Evolutionary conservation across 2,888 invertebrate genomes (phyloP).

Genomic region (Caenorhabditis sp.): DNA sequence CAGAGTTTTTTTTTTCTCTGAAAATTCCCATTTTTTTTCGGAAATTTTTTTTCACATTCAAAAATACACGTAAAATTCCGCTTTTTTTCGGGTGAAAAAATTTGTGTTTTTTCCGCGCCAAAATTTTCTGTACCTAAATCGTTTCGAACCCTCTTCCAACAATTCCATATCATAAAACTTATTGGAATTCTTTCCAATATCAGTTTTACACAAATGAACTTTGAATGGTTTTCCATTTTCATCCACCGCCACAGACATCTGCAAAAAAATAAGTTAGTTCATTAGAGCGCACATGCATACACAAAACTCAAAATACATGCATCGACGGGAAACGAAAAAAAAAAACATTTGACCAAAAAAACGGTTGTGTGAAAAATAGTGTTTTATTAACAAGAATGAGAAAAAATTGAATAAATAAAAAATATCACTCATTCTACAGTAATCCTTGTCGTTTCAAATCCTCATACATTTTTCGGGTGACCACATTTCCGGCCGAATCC

Average conservation of each 20-base stretch:
- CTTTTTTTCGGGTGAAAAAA: no score
- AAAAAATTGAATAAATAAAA: slow-evolving; percentile 8
- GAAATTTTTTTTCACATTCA: no score
- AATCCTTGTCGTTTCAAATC: slow-evolving; percentile 97
- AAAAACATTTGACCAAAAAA: no score
- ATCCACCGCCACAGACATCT: slow-evolving; percentile 5
- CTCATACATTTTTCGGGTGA: slow-evolving; percentile 96
- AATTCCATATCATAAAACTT: slow-evolving; percentile 44
- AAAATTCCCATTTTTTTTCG: no score
- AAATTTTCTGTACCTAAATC: no score
- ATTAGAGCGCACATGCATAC: background rate
- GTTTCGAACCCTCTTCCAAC: slow-evolving; percentile 9
- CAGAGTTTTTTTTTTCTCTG: no score
- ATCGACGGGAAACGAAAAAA: no score
- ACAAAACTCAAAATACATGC: no score
- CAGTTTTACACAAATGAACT: slow-evolving; percentile 37
- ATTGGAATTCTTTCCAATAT: slow-evolving; percentile 34
- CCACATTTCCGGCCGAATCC: slow-evolving; percentile 97
- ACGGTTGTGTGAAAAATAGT: background rate
- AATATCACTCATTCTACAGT: slow-evolving; percentile 75
- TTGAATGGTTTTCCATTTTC: slow-evolving; percentile 25
- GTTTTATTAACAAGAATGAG: background rate
- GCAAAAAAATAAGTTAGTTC: background rate
- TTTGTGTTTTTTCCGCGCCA: no score
- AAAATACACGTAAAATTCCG: no score